Evolutionary conservation across 2,888 invertebrate species (phyloP), one percentile per base, ranked within the genome.

Genomic region (Lysandra bellargus): DNA sequence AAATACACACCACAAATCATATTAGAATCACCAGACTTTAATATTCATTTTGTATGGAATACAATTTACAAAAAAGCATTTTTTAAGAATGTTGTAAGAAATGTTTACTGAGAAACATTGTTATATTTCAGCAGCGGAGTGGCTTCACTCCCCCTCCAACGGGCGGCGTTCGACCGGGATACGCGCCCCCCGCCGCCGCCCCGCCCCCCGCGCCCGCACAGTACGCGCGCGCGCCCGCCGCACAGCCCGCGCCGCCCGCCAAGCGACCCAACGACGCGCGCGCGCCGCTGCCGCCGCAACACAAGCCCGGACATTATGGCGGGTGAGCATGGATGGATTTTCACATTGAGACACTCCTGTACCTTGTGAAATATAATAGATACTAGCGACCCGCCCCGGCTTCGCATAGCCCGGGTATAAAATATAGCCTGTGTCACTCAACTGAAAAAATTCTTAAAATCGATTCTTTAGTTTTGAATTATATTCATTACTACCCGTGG

Each of bases 221-320:
- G 90, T 91, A 64, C 88, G 90, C 81, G 9, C 82, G 81, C 37
- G 88, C 80, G 91, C 93, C 95, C 77, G 95, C 95, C 1, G 95
- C 84, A 80, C 84, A 84, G 80, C 85, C 85, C 80, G 85, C 84
- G 89, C 81, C 91, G 90, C 74, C 93, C 92, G 79, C 92, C 95
- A 82, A 95, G 96, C 91, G 96, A 95, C 91, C 95, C 93, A 84
- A 92, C 94, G 85, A 95, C 95, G 82, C 90, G 78, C 90, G 94
- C 89, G 88, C 94, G 30, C 86, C 95, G n/a, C 92, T 96, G 86
- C 95, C 95, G 81, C 95, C 95, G 83, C 96, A 95, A 85, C 96
- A 96, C 87, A 97, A 97, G 83, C 88, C 88, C 12, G 84, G 84
- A 80, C 86, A 89, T 57, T 91, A 91, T 83, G 86, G 84, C 81